Conservation (phyloP, 2,113 vertebrate species). For the Grammomys dolichurus region DNA sequence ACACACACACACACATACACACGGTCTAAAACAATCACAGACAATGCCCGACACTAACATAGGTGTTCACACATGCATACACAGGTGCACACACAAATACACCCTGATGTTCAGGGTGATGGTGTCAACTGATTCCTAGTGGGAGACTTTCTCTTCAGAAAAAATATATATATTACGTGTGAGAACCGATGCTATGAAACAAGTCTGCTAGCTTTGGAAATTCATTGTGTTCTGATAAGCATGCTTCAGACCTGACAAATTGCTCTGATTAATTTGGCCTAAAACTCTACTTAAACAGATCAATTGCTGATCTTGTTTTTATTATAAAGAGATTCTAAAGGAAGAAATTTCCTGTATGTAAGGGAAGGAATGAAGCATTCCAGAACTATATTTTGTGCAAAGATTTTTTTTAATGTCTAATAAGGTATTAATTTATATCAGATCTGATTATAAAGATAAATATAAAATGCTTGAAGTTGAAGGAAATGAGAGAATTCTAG, state of each 20-base stretch:
- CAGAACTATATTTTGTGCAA: neutral
- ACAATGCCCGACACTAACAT: too few relatives aligned
- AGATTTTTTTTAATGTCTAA: conserved; percentile 49
- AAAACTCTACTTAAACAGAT: conserved; percentile 62
- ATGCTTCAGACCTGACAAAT: conserved; percentile 15
- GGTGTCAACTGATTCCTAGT: too few relatives aligned
- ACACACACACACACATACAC: too few relatives aligned
- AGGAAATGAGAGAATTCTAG: conserved; percentile 13
- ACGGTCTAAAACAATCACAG: too few relatives aligned
- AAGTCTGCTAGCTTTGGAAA: conserved; percentile 56
- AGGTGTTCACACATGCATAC: too few relatives aligned
- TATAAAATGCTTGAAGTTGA: neutral
- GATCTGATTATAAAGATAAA: conserved; percentile 56
- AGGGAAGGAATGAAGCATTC: conserved; percentile 42
- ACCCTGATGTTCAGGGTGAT: too few relatives aligned
- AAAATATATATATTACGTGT: neutral
- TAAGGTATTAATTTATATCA: conserved; percentile 54
- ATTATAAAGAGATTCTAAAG: conserved; percentile 55
- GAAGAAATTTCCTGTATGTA: conserved; percentile 43
- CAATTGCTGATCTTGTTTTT: conserved; percentile 71
- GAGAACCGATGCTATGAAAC: conserved; percentile 26
- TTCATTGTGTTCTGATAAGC: neutral
- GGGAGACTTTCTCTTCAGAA: too few relatives aligned
- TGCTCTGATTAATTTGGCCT: conserved; percentile 68
- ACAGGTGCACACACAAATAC: too few relatives aligned